Percentiles rank a stretch among this genome's conserved stretches.
These are phyloP conservation scores for Trichogramma pretiosum DNA, from an alignment of 1,140 invertebrate species.

Conservation along the genomic window DNA sequence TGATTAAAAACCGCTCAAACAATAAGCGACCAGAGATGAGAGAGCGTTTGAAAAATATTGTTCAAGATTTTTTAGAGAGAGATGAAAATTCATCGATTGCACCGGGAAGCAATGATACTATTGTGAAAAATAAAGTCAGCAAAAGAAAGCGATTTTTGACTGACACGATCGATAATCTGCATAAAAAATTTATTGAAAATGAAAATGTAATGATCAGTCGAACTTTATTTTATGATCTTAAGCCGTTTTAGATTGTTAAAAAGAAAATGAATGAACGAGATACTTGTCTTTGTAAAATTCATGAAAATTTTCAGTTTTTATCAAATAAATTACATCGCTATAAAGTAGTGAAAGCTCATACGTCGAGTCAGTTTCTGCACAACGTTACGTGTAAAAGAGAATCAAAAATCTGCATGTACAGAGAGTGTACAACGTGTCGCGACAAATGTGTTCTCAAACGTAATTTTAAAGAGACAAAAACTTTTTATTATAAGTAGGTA, in stretches of 20 bases:
- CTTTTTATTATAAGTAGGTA: too few species aligned
- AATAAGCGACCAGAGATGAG: neutral
- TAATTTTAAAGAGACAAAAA: too few species aligned
- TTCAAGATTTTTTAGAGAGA: constrained; percentile 21
- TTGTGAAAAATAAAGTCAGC: constrained; percentile 22
- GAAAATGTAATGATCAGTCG: constrained; percentile 5
- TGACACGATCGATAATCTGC: constrained; percentile 21
- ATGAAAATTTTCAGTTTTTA: too few species aligned
- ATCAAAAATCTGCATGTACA: too few species aligned
- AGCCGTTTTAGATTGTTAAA: constrained; percentile 16
- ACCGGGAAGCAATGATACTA: constrained; percentile 24
- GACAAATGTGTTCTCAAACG: too few species aligned
- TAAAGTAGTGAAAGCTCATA: too few species aligned
- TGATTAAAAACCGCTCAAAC: neutral
- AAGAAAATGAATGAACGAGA: constrained; percentile 6
- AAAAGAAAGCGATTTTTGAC: constrained; percentile 23
- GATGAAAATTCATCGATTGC: constrained; percentile 19
- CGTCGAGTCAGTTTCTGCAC: too few species aligned
- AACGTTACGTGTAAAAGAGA: too few species aligned
- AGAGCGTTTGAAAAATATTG: neutral
- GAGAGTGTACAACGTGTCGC: too few species aligned
- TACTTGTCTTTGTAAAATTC: constrained; percentile 16
- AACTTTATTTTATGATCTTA: constrained; percentile 9
- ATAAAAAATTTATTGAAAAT: constrained; percentile 13
- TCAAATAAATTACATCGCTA: too few species aligned